Base-by-base conservation (phyloP, 1,140 invertebrate species). In the Aphelenchoides avenae region DNA sequence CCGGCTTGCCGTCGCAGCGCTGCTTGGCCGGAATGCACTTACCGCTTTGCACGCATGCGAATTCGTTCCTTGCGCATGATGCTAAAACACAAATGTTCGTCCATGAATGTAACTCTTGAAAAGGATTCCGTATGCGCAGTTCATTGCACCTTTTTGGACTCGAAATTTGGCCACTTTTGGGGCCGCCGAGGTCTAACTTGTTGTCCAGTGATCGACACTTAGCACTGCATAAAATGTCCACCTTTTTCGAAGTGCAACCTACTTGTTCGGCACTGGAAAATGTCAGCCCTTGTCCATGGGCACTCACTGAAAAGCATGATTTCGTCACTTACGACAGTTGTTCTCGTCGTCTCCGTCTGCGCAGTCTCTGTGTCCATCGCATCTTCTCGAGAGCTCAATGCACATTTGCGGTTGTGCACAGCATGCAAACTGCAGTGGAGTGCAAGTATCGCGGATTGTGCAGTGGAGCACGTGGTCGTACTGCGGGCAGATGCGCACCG, bases 31-130 rank as follows among this genome's bases (percentile, higher is more conserved):
- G 42, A 22, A 75, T 59, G 44, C 72, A 76, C 54, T 76, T 62
- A 9, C 51, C 54, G 11, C 72, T 75, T 36, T 77, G 76, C 9
- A 55, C 26, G 37, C 72, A 75, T 26, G 70, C 56, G 46, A 74
- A 74, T 15, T 65, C 60, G n/a, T n/a, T n/a, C n/a, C n/a, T n/a
- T n/a, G n/a, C n/a, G n/a, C n/a, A n/a, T n/a, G n/a, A n/a, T n/a
- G n/a, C n/a, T n/a, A n/a, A n/a, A n/a, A n/a, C n/a, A n/a, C n/a
- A n/a, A n/a, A n/a, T n/a, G n/a, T n/a, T n/a, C n/a, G n/a, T n/a
- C n/a, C n/a, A n/a, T n/a, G n/a, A n/a, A n/a, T n/a, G n/a, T n/a
- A n/a, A n/a, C n/a, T n/a, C n/a, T n/a, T n/a, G n/a, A n/a, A n/a
- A n/a, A n/a, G n/a, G n/a, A n/a, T n/a, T n/a, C n/a, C n/a, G n/a